A percentile compares a stretch with the other conserved stretches of the same genome.
phyloP scores from a whole-genome alignment of 2,113 vertebrate genomes.

The Cephalopholis sonnerati region DNA sequence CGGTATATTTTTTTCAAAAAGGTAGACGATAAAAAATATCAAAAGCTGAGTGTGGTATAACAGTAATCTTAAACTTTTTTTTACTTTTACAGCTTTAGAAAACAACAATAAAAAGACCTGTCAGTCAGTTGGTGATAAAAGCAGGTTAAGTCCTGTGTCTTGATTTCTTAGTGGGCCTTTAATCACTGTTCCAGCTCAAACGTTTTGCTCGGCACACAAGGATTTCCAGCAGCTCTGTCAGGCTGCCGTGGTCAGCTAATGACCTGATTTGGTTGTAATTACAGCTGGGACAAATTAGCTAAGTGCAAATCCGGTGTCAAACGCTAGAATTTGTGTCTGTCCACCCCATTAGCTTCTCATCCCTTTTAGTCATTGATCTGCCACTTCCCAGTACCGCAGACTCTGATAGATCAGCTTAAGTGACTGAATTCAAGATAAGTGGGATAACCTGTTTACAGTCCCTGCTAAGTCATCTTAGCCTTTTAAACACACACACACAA shows the following conservation, averaged over 20 bases:
- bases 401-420: slow-evolving; percentile 1
- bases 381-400: neutral
- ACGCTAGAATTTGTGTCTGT: neutral
- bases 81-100: neutral
- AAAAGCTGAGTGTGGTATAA: no score
- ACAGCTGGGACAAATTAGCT: slow-evolving; percentile 29
- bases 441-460: neutral
- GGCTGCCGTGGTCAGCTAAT: slow-evolving; percentile 20
- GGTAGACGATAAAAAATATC: no score
- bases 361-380: slow-evolving; percentile 7
- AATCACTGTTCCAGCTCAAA: neutral
- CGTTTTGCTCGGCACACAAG: neutral
- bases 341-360: slow-evolving; percentile 6
- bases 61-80: neutral
- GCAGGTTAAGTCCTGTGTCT: neutral
- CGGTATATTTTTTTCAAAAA: no score
- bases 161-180: neutral
- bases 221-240: neutral
- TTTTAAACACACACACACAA: neutral
- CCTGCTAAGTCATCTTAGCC: neutral
- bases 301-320: slow-evolving; percentile 20
- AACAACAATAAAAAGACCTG: neutral
- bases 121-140: neutral
- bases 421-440: neutral
- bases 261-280: slow-evolving; percentile 42